Base-by-base conservation (phyloP, 2,113 vertebrate species). In the Callaeas wilsoni region DNA sequence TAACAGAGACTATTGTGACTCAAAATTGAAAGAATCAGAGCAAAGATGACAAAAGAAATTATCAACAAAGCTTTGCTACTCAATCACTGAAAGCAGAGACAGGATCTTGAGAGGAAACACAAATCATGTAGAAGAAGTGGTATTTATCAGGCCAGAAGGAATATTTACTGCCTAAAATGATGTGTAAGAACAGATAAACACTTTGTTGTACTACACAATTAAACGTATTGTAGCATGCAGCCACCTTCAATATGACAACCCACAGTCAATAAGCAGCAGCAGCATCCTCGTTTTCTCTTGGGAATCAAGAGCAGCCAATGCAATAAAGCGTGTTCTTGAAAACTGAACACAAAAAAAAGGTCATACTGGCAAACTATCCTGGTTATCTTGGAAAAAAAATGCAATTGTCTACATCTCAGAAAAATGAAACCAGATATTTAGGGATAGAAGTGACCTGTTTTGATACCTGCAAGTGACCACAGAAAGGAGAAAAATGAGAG, bases 121-220 rank as follows among this genome's bases (percentile, higher is more conserved):
- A 92, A 91, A 82, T 89, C 73, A 90, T 41, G 26, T 53, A 84
- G 23, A 82, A 95, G 39, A 1, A 63, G 26, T 44, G 60, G 22
- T 18, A 88, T 84, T 96, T 97, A 94, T 87, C 78, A 73, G 80
- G 64, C 25, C 46, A 62, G 55, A 79, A 91, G 55, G 60, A 90
- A 52, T 87, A 94, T 90, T 82, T 93, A 46, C 60, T 68, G 53
- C 23, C n/a, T 69, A n/a, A 93, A 92, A 84, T 12, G 8, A 60
- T 70, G 41, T 9, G 13, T 83, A 87, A 84, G 79, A 80, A 63
- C 56, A 80, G 39, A 92, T 46, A 86, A 92, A 89, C 57, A 33
- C 35, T 63, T 76, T 50, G 26, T 27, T 39, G 46, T 46, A 16
- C 23, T 14, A 62, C 17, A 83, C 87, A 92, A 92, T 84, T 91